These are phyloP conservation scores for Promerops cafer DNA, from an alignment of 2,113 vertebrate genomes.

Conservation along the genomic window DNA sequence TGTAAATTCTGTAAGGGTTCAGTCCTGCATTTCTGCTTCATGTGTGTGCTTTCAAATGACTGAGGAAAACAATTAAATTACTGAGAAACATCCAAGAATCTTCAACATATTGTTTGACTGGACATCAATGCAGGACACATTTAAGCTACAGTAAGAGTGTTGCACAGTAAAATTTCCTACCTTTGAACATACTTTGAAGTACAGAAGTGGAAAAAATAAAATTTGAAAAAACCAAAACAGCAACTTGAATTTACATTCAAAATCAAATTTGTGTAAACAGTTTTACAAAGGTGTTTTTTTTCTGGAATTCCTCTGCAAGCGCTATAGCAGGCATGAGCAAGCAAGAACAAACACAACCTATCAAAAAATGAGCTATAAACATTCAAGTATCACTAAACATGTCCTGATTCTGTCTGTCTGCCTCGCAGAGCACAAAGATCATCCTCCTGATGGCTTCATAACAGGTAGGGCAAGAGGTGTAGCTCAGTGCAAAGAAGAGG, in stretches of 20 bases:
- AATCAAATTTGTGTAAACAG: background rate
- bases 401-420: conserved; percentile 11
- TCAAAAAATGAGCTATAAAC: conserved; percentile 22
- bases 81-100: background rate
- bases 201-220: background rate
- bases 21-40: background rate
- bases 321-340: background rate
- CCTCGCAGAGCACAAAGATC: background rate
- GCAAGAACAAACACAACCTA: conserved; percentile 2
- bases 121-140: background rate
- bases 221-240: background rate
- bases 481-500: background rate
- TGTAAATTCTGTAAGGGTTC: background rate
- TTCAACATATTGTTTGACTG: background rate
- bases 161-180: background rate
- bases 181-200: background rate
- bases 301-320: background rate
- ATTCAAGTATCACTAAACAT: conserved; percentile 46
- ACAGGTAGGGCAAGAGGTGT: background rate
- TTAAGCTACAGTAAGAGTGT: background rate
- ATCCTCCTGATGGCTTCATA: background rate
- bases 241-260: background rate
- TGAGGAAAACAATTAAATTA: background rate
- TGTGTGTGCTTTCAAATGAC: background rate
- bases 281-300: background rate